These are phyloP conservation scores for Actinemys pallida DNA, from an alignment of 2,113 vertebrate genomes.

Conservation along the genomic window DNA sequence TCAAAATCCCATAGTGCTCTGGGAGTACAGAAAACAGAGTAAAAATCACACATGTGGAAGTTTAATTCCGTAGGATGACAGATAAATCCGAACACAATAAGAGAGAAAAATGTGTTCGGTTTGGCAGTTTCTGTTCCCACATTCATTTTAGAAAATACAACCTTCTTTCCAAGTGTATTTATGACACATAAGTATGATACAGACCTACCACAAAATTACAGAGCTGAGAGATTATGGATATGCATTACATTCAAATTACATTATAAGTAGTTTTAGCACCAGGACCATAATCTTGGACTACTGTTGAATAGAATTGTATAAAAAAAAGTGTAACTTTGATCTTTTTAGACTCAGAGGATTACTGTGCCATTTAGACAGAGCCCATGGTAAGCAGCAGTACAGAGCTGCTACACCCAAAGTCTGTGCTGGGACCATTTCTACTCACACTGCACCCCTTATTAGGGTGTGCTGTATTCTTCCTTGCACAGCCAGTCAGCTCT, in stretches of 20 bases:
- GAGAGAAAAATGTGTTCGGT: neutral
- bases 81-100: neutral
- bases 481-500: fast-evolving
- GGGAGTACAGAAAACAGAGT: neutral
- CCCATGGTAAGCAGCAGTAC: constrained; percentile 1
- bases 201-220: neutral
- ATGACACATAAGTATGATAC: neutral
- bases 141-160: neutral
- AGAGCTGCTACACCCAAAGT: neutral
- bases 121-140: neutral
- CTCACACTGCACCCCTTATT: neutral
- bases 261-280: constrained; percentile 17
- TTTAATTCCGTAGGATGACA: neutral
- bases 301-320: neutral
- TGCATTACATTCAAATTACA: neutral
- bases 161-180: neutral
- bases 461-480: neutral
- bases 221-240: neutral
- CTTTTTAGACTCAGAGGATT: neutral
- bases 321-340: constrained; percentile 34
- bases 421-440: neutral
- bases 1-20: neutral
- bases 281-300: neutral
- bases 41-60: neutral
- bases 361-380: neutral